Evolutionary conservation across 2,113 vertebrate genomes (phyloP).

Genomic region (Australoheros scitulus): DNA sequence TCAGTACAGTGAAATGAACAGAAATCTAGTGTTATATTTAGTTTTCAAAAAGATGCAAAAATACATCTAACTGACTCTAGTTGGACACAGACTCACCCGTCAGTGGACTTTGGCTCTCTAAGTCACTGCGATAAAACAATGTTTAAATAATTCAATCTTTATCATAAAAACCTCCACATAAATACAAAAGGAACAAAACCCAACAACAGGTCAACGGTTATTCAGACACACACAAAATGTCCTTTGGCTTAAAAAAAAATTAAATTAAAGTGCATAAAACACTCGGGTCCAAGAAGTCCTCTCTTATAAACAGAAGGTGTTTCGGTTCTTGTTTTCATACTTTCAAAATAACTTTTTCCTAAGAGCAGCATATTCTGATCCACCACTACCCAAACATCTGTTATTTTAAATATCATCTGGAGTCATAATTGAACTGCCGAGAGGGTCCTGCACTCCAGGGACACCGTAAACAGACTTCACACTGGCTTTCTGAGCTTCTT

Average conservation of each 20-base stretch:
- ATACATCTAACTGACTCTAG: neutral
- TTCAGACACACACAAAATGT: conserved; percentile 7
- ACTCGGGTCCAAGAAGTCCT: neutral
- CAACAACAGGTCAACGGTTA: neutral
- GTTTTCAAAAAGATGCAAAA: neutral
- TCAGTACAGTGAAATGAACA: neutral
- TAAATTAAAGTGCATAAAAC: neutral
- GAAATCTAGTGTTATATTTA: neutral
- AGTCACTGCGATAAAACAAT: conserved; percentile 23
- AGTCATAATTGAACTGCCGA: conserved; percentile 73
- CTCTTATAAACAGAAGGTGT: neutral
- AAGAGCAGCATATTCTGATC: conserved; percentile 6
- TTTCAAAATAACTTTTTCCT: conserved; percentile 17
- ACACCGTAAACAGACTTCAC: conserved; percentile 43
- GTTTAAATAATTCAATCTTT: conserved; percentile 25
- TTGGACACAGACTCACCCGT: neutral
- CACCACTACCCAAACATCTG: neutral
- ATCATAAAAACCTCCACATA: neutral
- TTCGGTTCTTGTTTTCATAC: neutral
- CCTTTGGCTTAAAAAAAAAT: neutral
- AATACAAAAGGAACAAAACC: neutral
- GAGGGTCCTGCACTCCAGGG: conserved; percentile 68
- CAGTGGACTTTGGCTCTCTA: neutral
- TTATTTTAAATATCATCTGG: conserved; percentile 12
- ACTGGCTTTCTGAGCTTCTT: conserved; percentile 12